Evolutionary conservation across 2,888 invertebrate species (phyloP).

Genomic region (Hemicrepidius hirtus): DNA sequence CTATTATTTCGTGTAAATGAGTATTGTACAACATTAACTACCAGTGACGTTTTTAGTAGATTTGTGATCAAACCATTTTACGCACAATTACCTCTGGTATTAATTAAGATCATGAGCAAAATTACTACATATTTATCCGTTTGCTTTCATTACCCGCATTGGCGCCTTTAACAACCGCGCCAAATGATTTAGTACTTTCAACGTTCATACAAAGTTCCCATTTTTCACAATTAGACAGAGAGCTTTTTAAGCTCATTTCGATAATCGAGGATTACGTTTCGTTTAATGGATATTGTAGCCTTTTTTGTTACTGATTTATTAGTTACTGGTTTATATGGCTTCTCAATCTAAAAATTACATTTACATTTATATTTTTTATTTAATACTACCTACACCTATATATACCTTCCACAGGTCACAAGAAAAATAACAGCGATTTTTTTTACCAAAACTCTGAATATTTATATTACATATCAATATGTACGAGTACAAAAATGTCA

Average conservation of each 20-base stretch:
- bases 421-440: neutral
- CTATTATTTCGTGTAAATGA: constrained; percentile 44
- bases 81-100: constrained; percentile 42
- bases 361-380: neutral
- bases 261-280: constrained; percentile 16
- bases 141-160: constrained; percentile 41
- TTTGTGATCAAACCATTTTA: constrained; percentile 44
- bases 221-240: constrained; percentile 15
- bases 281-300: constrained; percentile 5
- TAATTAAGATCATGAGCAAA: constrained; percentile 44
- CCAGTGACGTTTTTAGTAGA: constrained; percentile 33
- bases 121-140: constrained; percentile 35
- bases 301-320: constrained; percentile 8
- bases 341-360: constrained; percentile 1
- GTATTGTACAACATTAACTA: constrained; percentile 39
- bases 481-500: neutral
- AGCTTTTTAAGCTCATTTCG: constrained; percentile 13
- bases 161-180: constrained; percentile 42
- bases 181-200: constrained; percentile 37
- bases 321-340: neutral
- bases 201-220: constrained; percentile 25
- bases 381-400: no score
- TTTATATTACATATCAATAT: neutral
- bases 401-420: neutral
- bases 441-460: neutral